Evolutionary conservation across 37 sponge, comb jelly and placozoan species (phyloP), one percentile per base, ranked within the genome.

Genomic region (Lycopodina hypogea): DNA sequence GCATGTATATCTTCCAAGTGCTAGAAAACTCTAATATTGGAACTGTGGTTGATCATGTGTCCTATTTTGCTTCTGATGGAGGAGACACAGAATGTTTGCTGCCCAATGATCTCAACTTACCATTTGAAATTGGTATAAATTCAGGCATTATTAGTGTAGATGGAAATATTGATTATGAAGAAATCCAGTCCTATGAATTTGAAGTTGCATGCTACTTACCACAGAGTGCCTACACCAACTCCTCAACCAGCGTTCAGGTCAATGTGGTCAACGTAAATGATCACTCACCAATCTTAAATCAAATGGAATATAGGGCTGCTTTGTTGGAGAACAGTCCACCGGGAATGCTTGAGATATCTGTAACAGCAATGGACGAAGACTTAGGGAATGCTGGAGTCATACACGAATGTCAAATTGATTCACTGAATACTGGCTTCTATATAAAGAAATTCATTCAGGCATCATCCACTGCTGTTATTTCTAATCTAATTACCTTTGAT

Each of bases 401-500:
- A 40, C 33, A 39, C 8, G 71, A 71, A 26, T 84, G 69, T 45
- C 78, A 61, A 28, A 58, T 84, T 11, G 24, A 68, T 34, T 71
- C 69, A 15, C 39, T 58, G 6, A 37, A 40, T 42, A 24, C 41
- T 37, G 59, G 77, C 15, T 84, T 84, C 71, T 71, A 45, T 42
- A 50, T 84, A 12, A 58, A n/a, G 58, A 63, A 77, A 29, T 69
- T 84, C 41, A 71, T 69, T 50, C 78, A 45, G 0, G 68, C 29
- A 18, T 23, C 66, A 21, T 59, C 71, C 9, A 59, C 63, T 24
- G 84, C 71, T 21, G 58, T 84, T 1, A 77, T 84, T 23, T 77
- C 84, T 24, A 84, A 84, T 42, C 42, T 38, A 6, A 70, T 42
- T n/a, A 22, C 79, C 0, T 83, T 88, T 79, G 84, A 88, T 75